Evolutionary conservation across 1,140 invertebrate species (phyloP), one percentile per base, ranked within the genome.

Genomic region (Monochamus saltuarius): DNA sequence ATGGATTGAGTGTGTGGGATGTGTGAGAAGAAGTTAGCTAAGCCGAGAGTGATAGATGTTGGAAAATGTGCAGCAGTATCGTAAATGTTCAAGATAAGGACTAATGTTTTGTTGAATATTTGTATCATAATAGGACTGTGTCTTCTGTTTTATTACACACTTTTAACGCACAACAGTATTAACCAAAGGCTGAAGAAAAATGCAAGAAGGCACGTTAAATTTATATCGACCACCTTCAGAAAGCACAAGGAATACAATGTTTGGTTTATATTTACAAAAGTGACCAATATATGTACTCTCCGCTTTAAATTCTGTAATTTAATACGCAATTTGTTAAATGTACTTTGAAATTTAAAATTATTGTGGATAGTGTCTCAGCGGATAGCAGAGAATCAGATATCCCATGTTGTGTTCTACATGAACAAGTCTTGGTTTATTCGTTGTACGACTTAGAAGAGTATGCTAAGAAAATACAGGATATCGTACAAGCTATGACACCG

Each of bases 1-100:
- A 11, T 99, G 97, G 98, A 87, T 99, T 6, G 98, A 99, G 78
- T 99, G 97, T 83, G 97, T 99, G 13, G 98, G 98, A 4, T 99
- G 97, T 84, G 98, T 98, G 94, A 98, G 74, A 97, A 94, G 72
- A 91, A 89, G 76, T 80, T 99, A 36, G 78, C 86, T 7, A 85
- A 87, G 67, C 94, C 97, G 0, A 92, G 90, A 81, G 87, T 83
- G 35, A 77, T 91, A 16, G 83, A 89, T 69, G 80, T 90, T 35
- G 84, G 45, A 56, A 56, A 56, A 56, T 45, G 42, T 45, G 53
- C 53, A 56, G 53, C 34, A 34, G 45, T 56, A 42, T n/a, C n/a
- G n/a, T n/a, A n/a, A n/a, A 45, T 39, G 53, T 45, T 36, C 43
- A 45, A 22, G 16, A 56, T 39, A 56, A 38, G 39, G 11, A 14